Evolutionary conservation across 2,888 invertebrate species (phyloP), one percentile per base, ranked within the genome.

Genomic region (Xylota sylvarum): DNA sequence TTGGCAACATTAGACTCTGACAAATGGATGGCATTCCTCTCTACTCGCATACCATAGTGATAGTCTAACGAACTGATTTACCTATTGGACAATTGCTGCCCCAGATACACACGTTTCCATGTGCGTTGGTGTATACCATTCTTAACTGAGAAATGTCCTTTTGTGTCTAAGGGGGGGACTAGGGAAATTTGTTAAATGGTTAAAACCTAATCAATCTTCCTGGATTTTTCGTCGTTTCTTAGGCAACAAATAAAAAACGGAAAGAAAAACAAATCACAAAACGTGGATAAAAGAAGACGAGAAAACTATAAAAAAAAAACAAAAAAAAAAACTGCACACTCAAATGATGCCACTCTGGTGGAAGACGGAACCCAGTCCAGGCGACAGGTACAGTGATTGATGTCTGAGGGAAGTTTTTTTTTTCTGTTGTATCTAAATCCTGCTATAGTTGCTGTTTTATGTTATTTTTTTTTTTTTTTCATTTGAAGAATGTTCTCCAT

Each of bases 191-290:
- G 80, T 80, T 85, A 80, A 85, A 80, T 80, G 85, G 72, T 80
- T 85, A 76, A 80, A 85, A 80, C 48, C 80, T 62, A 76, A 85
- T 85, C 85, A 85, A 85, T 85, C 80, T 80, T 85, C 80, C 19
- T 40, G 46, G 37, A 60, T 62, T 46, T 62, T 17, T 48, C 17
- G 30, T 65, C 35, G 64, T 77, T 37, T 60, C 14, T 52, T 40
- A 46, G 43, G 1, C 27, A n/a, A 46, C 9, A 35, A n/a, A n/a
- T 1, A 23, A 5, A 2, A 56, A 37, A 58, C 12, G 10, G 12
- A 78, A 43, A 6, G 30, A 17, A 19, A 35, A 10, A 64, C 64
- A 55, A 30, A 17, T 35, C 2, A 10, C 10, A 9, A 27, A 14
- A 62, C 43, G 32, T n/a, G 60, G 40, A 27, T 43, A 5, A 5